Conservation (phyloP, 1,140 invertebrate genomes). For the Ostrea edulis region DNA sequence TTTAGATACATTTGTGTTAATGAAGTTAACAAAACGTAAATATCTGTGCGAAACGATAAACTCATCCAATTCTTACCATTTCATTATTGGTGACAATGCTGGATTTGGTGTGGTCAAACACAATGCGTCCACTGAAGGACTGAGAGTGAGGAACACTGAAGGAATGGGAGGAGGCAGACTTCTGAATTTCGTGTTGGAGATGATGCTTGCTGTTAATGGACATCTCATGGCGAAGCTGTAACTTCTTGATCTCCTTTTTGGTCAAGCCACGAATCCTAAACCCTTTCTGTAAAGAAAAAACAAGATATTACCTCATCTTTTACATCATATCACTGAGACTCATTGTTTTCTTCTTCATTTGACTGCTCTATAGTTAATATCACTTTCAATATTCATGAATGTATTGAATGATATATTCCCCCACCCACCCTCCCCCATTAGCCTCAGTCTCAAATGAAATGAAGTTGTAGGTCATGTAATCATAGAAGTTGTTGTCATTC, state of each 20-base stretch:
- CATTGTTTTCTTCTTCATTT: too few relatives aligned
- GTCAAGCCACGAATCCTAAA: constrained; percentile 95
- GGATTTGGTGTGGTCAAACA: constrained; percentile 52
- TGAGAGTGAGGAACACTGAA: constrained; percentile 45
- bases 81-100: constrained; percentile 56
- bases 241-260: constrained; percentile 93
- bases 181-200: constrained; percentile 38
- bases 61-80: constrained; percentile 53
- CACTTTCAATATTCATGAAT: too few relatives aligned
- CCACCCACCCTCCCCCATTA: too few relatives aligned
- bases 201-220: constrained; percentile 84
- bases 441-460: too few relatives aligned
- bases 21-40: too few relatives aligned
- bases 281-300: constrained; percentile 82
- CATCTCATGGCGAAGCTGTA: constrained; percentile 95
- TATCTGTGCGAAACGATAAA: background rate
- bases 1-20: background rate
- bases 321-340: background rate
- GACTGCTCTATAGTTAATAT: too few relatives aligned
- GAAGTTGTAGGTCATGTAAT: too few relatives aligned
- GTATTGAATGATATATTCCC: too few relatives aligned
- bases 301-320: background rate
- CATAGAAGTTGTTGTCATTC: too few relatives aligned
- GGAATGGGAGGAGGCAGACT: constrained; percentile 54
- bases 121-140: constrained; percentile 55